Evolutionary conservation across 2,113 vertebrate species (phyloP).

Genomic region (Hippolais icterina): DNA sequence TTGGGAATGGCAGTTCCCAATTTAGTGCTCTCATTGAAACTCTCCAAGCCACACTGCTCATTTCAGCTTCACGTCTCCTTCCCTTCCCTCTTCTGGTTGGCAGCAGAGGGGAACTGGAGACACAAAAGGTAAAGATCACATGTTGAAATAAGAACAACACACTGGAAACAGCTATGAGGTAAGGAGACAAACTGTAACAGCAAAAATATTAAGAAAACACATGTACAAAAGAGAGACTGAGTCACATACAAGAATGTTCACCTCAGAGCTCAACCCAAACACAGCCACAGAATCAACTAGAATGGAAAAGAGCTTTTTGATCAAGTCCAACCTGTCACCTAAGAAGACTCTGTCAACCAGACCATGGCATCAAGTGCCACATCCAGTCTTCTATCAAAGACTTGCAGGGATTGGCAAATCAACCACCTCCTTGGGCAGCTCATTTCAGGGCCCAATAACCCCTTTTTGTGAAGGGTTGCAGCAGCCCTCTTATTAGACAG

Average conservation of each 20-base stretch:
- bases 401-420: background rate
- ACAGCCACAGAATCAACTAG: background rate
- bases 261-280: no score
- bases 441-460: no score
- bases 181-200: background rate
- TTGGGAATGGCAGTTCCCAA: background rate
- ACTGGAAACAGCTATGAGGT: background rate
- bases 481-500: background rate
- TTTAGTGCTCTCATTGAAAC: background rate
- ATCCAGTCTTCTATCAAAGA: background rate
- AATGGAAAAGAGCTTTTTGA: background rate
- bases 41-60: background rate
- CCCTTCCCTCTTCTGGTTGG: no score
- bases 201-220: background rate
- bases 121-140: background rate
- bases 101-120: background rate
- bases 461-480: no score
- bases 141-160: background rate
- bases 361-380: no score
- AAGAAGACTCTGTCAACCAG: background rate
- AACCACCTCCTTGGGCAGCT: background rate
- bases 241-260: background rate
- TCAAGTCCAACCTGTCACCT: background rate
- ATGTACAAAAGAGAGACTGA: background rate
- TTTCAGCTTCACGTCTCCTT: fast-evolving